A percentile compares a stretch with the other conserved stretches of the same genome.
Conservation (phyloP, 2,113 vertebrate genomes). For the Tretioscincus oriximinensis region DNA sequence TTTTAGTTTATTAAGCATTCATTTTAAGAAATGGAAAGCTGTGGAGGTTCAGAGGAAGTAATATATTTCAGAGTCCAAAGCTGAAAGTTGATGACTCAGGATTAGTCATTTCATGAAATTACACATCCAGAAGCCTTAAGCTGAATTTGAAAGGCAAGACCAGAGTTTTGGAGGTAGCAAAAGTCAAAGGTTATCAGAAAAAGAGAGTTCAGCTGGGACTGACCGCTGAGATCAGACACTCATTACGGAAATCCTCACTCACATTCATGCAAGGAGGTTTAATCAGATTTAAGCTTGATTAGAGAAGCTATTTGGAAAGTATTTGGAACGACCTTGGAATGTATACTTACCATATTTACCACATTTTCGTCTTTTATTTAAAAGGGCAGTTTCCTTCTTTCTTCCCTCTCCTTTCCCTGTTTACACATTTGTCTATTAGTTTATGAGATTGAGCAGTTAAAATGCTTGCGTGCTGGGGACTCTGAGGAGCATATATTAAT, state of each 20-base stretch:
- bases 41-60: constrained; percentile 64
- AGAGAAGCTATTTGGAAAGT: constrained; percentile 66
- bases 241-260: constrained; percentile 25
- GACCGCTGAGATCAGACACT: constrained; percentile 55
- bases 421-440: constrained; percentile 78
- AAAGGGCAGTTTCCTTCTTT: constrained; percentile 78
- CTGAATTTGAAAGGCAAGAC: constrained; percentile 64
- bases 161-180: constrained; percentile 67
- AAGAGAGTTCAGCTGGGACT: constrained; percentile 46
- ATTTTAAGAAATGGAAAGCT: constrained; percentile 63
- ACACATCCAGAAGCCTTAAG: constrained; percentile 52
- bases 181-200: constrained; percentile 65
- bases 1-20: constrained; percentile 57
- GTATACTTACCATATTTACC: constrained; percentile 77
- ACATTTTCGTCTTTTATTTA: constrained; percentile 81
- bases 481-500: not conserved
- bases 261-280: constrained; percentile 54
- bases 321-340: constrained; percentile 51
- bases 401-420: constrained; percentile 82
- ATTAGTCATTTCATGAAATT: constrained; percentile 62
- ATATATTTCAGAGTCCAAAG: constrained; percentile 54
- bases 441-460: constrained; percentile 58
- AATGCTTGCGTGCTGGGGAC: not conserved
- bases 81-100: constrained; percentile 54
- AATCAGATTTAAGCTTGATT: constrained; percentile 65